These are phyloP conservation scores for Drosophila nikananu DNA, from an alignment of 1,140 invertebrate genomes.

Conservation along the genomic window DNA sequence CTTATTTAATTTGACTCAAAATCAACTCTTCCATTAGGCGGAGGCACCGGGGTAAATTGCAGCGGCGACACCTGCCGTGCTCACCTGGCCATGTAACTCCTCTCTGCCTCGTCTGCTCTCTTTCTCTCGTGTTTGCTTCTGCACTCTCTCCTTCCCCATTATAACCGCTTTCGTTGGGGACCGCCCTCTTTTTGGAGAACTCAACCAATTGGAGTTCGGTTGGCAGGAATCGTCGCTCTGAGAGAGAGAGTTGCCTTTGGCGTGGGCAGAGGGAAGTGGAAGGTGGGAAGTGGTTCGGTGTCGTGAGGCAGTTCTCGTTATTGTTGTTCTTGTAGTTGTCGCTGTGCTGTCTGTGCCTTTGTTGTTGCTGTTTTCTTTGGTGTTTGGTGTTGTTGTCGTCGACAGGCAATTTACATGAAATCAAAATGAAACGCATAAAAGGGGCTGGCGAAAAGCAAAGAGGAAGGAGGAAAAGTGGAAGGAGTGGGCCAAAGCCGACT, in stretches of 20 bases:
- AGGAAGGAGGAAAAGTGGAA: background rate
- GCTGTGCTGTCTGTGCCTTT: slow-evolving; percentile 26
- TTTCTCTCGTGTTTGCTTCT: background rate
- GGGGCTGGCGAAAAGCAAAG: background rate
- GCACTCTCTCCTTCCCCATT: slow-evolving; percentile 5
- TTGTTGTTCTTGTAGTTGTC: slow-evolving; percentile 21
- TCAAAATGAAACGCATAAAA: slow-evolving; percentile 79
- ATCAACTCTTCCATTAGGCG: slow-evolving; percentile 60
- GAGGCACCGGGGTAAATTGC: slow-evolving; percentile 58
- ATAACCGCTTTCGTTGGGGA: slow-evolving; percentile 13
- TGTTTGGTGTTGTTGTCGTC: slow-evolving; percentile 76
- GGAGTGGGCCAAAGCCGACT: slow-evolving; percentile 16
- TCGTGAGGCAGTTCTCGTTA: slow-evolving; percentile 23
- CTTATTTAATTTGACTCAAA: slow-evolving; percentile 56
- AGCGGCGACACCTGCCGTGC: slow-evolving; percentile 65
- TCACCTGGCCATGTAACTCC: slow-evolving; percentile 23
- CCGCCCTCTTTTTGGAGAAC: slow-evolving; percentile 33
- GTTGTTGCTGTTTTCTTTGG: slow-evolving; percentile 29
- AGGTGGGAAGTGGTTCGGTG: slow-evolving; percentile 30
- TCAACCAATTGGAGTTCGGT: slow-evolving; percentile 47
- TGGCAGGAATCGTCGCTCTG: background rate
- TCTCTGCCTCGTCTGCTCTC: slow-evolving; percentile 3
- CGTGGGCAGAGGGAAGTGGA: slow-evolving; percentile 1
- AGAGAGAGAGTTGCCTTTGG: slow-evolving; percentile 13
- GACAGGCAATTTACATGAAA: slow-evolving; percentile 83